These are phyloP conservation scores for Philypnodon macrostomus DNA, from an alignment of 2,797 vertebrate genomes.

Conservation along the genomic window DNA sequence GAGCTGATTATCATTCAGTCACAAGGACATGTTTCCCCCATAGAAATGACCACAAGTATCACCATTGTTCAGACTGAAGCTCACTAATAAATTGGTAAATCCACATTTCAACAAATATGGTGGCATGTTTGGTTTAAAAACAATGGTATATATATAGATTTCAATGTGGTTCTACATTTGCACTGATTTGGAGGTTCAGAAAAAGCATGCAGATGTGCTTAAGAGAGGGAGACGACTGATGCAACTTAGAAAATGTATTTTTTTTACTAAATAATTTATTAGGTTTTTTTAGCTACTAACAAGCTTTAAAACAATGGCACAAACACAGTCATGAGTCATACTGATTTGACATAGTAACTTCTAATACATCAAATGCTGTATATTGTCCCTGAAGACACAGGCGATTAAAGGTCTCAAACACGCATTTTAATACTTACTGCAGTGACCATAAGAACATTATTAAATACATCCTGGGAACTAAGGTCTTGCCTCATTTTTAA, in stretches of 20 bases:
- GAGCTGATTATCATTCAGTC: constrained; percentile 22
- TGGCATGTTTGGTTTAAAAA: too few species aligned
- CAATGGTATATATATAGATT: too few species aligned
- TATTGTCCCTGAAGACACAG: constrained; percentile 1
- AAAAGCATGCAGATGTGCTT: too few species aligned
- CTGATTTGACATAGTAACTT: neutral
- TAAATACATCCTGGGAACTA: constrained; percentile 12
- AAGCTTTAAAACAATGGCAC: constrained; percentile 15
- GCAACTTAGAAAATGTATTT: constrained; percentile 21
- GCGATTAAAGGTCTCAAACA: constrained; percentile 10
- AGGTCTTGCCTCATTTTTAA: constrained; percentile 13
- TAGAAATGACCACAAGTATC: neutral
- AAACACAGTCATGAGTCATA: constrained; percentile 4
- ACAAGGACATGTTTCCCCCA: constrained; percentile 15
- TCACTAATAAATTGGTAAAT: neutral
- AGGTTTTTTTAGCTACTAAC: constrained; percentile 33
- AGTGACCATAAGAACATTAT: constrained; percentile 22
- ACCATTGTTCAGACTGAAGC: constrained; percentile 4
- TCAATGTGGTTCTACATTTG: constrained; percentile 3
- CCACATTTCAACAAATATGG: too few species aligned
- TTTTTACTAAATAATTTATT: constrained; percentile 42
- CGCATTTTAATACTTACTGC: neutral
- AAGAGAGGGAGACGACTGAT: too few species aligned
- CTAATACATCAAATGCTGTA: constrained; percentile 3
- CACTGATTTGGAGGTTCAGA: constrained; percentile 1